A percentile compares a stretch with the other conserved stretches of the same genome.
phyloP scores from a whole-genome alignment of 2,888 invertebrate genomes.

The Magallana nippona region DNA sequence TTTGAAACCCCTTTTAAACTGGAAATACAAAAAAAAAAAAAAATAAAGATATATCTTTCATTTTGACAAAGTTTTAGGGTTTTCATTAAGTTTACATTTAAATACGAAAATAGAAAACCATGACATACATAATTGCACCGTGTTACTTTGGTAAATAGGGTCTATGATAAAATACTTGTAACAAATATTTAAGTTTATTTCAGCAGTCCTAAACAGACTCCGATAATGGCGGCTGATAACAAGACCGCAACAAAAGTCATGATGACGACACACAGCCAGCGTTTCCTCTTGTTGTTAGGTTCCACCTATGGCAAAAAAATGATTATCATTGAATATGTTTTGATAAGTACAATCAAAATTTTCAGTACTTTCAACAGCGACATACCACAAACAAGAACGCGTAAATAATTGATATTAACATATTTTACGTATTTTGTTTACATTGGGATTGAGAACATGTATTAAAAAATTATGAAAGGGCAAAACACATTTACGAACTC shows the following conservation, averaged over 20 bases:
- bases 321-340: too few species aligned
- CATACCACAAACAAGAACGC: neutral
- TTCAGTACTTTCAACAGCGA: too few species aligned
- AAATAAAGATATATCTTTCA: too few species aligned
- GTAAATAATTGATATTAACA: neutral
- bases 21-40: too few species aligned
- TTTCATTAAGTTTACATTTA: too few species aligned
- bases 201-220: slow-evolving; percentile 22
- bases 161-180: neutral
- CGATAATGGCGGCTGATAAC: slow-evolving; percentile 35
- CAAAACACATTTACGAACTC: too few species aligned
- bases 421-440: too few species aligned
- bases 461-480: neutral
- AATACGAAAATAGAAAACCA: too few species aligned
- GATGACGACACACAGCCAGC: slow-evolving; percentile 38
- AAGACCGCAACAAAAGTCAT: slow-evolving; percentile 3
- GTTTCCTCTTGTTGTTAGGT: slow-evolving; percentile 19
- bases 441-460: neutral
- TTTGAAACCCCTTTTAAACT: too few species aligned
- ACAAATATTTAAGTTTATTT: neutral
- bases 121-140: neutral
- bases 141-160: neutral
- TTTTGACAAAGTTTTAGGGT: too few species aligned
- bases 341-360: too few species aligned
- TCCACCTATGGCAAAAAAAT: neutral